Evolutionary conservation across 2,888 invertebrate genomes (phyloP).

Genomic region (Bibio marci): DNA sequence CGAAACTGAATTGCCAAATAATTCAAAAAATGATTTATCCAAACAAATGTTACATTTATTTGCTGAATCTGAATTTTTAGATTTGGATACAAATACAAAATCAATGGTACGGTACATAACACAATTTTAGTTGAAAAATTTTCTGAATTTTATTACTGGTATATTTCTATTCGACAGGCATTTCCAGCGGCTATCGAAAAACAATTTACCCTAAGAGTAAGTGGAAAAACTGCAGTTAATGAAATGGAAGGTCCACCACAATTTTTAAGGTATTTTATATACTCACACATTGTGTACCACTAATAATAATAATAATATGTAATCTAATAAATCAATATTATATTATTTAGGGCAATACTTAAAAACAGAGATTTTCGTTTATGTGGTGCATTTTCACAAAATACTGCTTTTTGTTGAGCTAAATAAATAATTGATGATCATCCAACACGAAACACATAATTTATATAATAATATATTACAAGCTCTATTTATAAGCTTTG

Average conservation of each 20-base stretch:
- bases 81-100: no score
- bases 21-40: conserved; percentile 9
- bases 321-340: conserved; percentile 20
- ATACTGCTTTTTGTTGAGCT: conserved; percentile 45
- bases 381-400: conserved; percentile 64
- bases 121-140: conserved; percentile 1
- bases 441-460: no score
- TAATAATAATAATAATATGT: conserved; percentile 8
- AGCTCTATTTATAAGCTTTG: no score
- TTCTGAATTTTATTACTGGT: conserved; percentile 1
- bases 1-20: conserved; percentile 10
- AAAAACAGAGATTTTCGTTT: conserved; percentile 49
- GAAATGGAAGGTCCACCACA: conserved; percentile 23
- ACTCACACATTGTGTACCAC: conserved; percentile 6
- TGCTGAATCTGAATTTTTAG: conserved; percentile 4
- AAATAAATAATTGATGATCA: no score
- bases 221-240: conserved; percentile 20
- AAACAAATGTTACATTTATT: conserved; percentile 11
- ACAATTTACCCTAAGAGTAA: conserved; percentile 32
- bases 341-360: conserved; percentile 49
- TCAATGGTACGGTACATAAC: no score
- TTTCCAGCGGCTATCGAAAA: conserved; percentile 21
- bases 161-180: conserved; percentile 11
- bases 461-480: no score
- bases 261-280: conserved; percentile 16